Evolutionary conservation across 2,888 invertebrate genomes (phyloP), one percentile per base, ranked within the genome.

Genomic region (Ochropleura plecta): DNA sequence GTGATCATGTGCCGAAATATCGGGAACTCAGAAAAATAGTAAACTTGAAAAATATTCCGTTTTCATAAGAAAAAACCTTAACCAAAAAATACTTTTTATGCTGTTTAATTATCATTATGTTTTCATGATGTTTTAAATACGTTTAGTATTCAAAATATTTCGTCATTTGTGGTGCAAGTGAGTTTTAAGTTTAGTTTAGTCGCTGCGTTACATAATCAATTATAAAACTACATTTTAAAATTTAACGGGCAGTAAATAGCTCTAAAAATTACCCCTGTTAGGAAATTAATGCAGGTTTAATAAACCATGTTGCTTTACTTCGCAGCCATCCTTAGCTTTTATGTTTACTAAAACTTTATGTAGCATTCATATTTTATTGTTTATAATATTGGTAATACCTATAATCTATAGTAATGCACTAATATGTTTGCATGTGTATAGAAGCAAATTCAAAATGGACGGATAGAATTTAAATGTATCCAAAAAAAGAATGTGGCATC

Each of bases 381-480:
- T 46, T 40, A 42, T 65, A 20, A 2, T 65, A n/a, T 49, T 42
- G 0, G 59, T 69, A 46, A 30, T 14, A 48, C n/a, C n/a, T n/a
- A n/a, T n/a, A n/a, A 1, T 42, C 9, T 53, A 20, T 30, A 55
- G n/a, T 16, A 16, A 40, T n/a, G 42, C 53, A 79, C 48, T 30
- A 48, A 75, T 49, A 18, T n/a, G 0, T 48, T 18, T 73, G 44
- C 76, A 44, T 55, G 60, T 79, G 5, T 57, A 5, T 18, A 16
- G 3, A 78, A 79, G 7, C n/a, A 44, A 16, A 46, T 46, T 79
- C 3, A 46, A 70, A 79, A 79, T 60, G 40, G 59, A 79, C 59
- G 46, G 40, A 51, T 74, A 40, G 4, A 46, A 62, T 62, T 14
- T 40, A 60, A 40, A 10, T 40, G 18, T 16, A 14, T 1, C 7